Evolutionary conservation across 64 coral and sea anemone species (phyloP), one percentile per base, ranked within the genome.

Genomic region (Pachyseris speciosa): DNA sequence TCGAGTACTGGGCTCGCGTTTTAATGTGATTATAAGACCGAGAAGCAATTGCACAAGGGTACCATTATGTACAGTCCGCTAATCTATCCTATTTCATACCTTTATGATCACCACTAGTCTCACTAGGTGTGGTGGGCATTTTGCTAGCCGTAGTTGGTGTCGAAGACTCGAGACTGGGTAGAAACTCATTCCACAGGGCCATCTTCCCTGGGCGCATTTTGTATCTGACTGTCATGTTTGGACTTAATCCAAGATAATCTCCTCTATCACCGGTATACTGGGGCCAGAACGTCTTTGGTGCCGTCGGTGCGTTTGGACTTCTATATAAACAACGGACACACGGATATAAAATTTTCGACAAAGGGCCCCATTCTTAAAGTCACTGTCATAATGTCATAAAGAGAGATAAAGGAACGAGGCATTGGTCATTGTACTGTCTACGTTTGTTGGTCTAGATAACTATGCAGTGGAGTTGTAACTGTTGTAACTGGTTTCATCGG

Each of bases 161-260:
- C 24, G 24, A 4, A 19, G 13, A 25, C 27, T 2, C 44, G 25
- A 48, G n/a, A 76, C 26, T 83, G 6, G 88, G 88, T 16, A 90
- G n/a, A 39, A 69, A 79, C 31, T 69, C 64, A 71, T 90, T 90
- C 88, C 88, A 90, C 17, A 90, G 64, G 4, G 60, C 60, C 88
- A 90, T 90, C 63, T 90, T 71, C 4, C 83, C 61, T 32, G 63
- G 30, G 20, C 75, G 88, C 66, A 90, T 39, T n/a, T 90, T 66
- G 10, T 13, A 53, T 16, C 33, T 40, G 8, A 69, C 40, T 9
- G 61, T 52, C 7, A 78, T 22, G 43, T 67, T 68, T 1, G 32
- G 20, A 44, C 26, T 68, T 17, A 90, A 22, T 19, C 28, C 76
- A 16, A 80, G 38, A 22, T 90, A 90, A 2, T 59, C 33, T 42